Percentiles rank a stretch among this genome's conserved stretches.
Evolutionary conservation across 2,113 vertebrate genomes (phyloP).

Genomic region (Zapus hudsonius): DNA sequence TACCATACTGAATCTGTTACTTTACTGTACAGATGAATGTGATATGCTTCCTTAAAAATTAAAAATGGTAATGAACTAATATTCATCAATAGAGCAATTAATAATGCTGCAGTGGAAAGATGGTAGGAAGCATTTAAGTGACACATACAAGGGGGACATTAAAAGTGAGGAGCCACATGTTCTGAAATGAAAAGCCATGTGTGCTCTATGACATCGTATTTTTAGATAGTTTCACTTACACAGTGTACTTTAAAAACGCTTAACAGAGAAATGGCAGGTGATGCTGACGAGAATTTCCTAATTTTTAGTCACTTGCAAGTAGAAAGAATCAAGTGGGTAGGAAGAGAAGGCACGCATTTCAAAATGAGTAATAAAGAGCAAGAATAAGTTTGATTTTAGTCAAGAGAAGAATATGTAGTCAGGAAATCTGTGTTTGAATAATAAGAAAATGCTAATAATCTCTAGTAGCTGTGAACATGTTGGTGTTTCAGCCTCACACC

Average conservation of each 20-base stretch:
- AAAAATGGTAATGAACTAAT: not conserved
- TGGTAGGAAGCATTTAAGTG: too few species aligned
- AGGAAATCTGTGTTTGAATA: not conserved
- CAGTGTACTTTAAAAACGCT: not conserved
- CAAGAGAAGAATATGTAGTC: not conserved
- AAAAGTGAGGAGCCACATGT: not conserved
- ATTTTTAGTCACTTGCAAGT: not conserved
- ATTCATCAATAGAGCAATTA: not conserved
- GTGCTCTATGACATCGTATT: not conserved
- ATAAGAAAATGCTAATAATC: not conserved
- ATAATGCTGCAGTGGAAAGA: not conserved
- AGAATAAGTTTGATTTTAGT: not conserved
- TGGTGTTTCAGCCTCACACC: not conserved
- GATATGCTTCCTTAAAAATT: not conserved
- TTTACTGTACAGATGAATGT: not conserved
- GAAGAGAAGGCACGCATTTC: not conserved
- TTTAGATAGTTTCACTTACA: not conserved
- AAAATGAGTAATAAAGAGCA: not conserved
- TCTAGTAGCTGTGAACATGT: not conserved
- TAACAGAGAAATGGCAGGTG: not conserved
- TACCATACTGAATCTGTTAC: not conserved
- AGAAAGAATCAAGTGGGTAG: not conserved
- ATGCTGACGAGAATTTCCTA: not conserved
- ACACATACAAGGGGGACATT: not conserved
- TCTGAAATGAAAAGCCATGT: not conserved